phyloP scores from a whole-genome alignment of 2,113 vertebrate species.

The Serinus canaria region DNA sequence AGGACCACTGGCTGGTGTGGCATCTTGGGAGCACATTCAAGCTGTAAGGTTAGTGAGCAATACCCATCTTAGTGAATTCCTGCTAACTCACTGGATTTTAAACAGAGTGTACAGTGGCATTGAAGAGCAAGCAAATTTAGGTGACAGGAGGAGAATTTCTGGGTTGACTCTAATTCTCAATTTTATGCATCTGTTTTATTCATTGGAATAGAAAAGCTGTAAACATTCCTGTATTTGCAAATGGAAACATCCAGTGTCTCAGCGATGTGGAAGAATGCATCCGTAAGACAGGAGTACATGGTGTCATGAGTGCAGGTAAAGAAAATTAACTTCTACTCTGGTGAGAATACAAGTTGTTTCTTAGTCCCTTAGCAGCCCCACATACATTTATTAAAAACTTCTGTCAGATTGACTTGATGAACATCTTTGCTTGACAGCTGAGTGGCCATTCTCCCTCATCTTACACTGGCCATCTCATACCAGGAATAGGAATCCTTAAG shows the following conservation, averaged over 20 bases:
- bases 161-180: not conserved
- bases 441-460: not conserved
- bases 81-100: not conserved
- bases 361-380: not conserved
- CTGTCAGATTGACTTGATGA: not conserved
- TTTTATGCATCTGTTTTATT: not conserved
- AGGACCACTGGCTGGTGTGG: slow-evolving; percentile 86
- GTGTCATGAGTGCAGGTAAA: slow-evolving; percentile 95
- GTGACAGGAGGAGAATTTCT: not conserved
- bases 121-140: not conserved
- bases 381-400: not conserved
- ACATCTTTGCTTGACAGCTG: not conserved
- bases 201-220: slow-evolving; percentile 81
- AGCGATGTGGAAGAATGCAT: slow-evolving; percentile 90
- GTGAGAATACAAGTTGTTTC: not conserved
- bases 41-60: slow-evolving; percentile 83
- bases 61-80: not conserved
- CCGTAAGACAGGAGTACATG: slow-evolving; percentile 89
- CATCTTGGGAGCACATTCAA: slow-evolving; percentile 94
- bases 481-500: not conserved
- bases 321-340: not conserved
- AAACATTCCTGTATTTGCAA: slow-evolving; percentile 93
- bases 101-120: not conserved
- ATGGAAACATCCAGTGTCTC: slow-evolving; percentile 94
- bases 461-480: not conserved